These are phyloP conservation scores for Lepidostoma basale DNA, from an alignment of 1,140 invertebrate species.

Conservation along the genomic window DNA sequence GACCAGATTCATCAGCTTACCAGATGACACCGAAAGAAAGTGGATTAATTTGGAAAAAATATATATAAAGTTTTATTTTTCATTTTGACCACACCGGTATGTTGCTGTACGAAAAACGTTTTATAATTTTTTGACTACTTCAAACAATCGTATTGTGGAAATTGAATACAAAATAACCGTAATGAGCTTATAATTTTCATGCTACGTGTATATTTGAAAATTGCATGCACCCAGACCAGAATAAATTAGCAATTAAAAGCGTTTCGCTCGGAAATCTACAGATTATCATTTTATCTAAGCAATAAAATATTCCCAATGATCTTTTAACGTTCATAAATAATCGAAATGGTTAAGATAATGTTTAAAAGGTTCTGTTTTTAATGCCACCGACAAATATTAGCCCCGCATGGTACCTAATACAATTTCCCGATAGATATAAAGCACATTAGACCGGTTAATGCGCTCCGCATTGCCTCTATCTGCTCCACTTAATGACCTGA, in stretches of 20 bases:
- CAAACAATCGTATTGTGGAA: too few relatives aligned
- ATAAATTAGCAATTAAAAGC: background rate
- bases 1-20: too few relatives aligned
- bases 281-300: background rate
- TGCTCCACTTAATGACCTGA: slow-evolving; percentile 37
- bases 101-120: too few relatives aligned
- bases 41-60: too few relatives aligned
- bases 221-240: too few relatives aligned
- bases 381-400: background rate
- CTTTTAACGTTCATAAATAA: background rate
- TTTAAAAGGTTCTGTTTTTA: background rate
- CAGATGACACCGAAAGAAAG: too few relatives aligned
- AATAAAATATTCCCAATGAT: background rate
- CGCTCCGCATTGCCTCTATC: background rate
- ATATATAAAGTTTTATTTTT: too few relatives aligned
- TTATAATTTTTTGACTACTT: too few relatives aligned
- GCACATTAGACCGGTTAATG: slow-evolving; percentile 14
- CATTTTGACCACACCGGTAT: too few relatives aligned
- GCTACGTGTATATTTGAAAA: too few relatives aligned
- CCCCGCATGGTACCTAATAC: background rate
- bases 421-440: slow-evolving; percentile 15
- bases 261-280: background rate
- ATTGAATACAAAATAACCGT: too few relatives aligned
- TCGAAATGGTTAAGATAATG: background rate
- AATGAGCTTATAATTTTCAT: too few relatives aligned